Base-by-base conservation (phyloP, 2,113 vertebrate genomes). In the Azemiops feae region DNA sequence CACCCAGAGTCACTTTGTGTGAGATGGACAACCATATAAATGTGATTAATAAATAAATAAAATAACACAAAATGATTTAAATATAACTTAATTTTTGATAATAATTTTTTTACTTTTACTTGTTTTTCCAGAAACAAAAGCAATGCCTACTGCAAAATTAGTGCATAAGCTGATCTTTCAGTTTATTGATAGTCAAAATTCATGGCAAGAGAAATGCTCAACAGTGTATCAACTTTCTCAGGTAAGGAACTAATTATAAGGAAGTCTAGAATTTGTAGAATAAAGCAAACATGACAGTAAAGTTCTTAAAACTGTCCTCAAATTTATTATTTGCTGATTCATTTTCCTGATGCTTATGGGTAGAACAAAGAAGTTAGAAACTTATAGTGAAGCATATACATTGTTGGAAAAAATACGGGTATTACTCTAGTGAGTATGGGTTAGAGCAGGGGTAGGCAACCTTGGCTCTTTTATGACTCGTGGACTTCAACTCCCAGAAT, bases 81-180 rank as follows among this genome's bases (percentile, higher is more conserved):
- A 30, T 92, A 45, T 55, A 92, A 54, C 4, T 43, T 45, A 54
- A 52, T 25, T 52, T 34, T 20, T 23, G 12, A 43, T 25, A 25
- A 14, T 8, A 3, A 9, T 1, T n/a, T 88, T 87, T 18, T 11
- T 54, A 20, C n/a, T 34, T 85, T 86, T 86, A 27, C 85, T 52
- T 85, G 18, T 54, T 50, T 57, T 95, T 95, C 53, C 94, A 98
- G 98, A 98, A 89, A 95, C 97, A 93, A 93, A 96, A 93, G 98
- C 98, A 91, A 97, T 97, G 27, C 92, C 97, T 16, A 97, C 98
- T 50, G 97, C 98, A 0, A 8, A 96, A 95, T 96, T 98, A 93
- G 98, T 98, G 85, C 97, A 97, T 58, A 97, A 95, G 34, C 97
- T 98, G 85, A 97, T 98, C 94, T 97, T 98, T 87, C 97, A 97